Percentiles rank a stretch among this genome's conserved stretches.
Evolutionary conservation across 1,140 invertebrate species (phyloP).

Genomic region (Zaprionus ghesquierei): DNA sequence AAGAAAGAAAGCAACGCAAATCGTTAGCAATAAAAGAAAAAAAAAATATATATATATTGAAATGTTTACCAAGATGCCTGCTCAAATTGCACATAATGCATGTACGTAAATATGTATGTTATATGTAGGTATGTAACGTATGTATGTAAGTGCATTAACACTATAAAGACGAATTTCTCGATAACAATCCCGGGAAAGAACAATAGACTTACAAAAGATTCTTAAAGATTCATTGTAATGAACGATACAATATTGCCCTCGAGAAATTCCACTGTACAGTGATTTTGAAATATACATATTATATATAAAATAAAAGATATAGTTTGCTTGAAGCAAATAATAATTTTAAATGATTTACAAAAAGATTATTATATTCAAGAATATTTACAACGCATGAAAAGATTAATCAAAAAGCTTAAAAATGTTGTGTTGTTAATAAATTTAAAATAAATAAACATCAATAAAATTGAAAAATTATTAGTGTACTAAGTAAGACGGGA

Average conservation of each 20-base stretch:
- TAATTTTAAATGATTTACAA: not conserved
- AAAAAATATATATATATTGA: slow-evolving; percentile 5
- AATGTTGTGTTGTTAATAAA: not conserved
- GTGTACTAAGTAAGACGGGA: not conserved
- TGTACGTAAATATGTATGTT: not conserved
- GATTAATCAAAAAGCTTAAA: not conserved
- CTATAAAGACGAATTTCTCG: not conserved
- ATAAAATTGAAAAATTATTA: not conserved
- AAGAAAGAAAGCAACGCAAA: slow-evolving; percentile 4
- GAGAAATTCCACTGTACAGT: not conserved
- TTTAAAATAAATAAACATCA: not conserved
- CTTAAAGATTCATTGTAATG: not conserved
- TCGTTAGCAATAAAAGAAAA: slow-evolving; percentile 5
- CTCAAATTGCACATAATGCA: not conserved
- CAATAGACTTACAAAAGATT: not conserved
- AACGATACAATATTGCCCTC: not conserved
- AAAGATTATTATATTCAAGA: not conserved
- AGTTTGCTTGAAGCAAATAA: not conserved
- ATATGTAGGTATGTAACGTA: not conserved
- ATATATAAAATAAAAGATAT: not conserved
- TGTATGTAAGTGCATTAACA: too few species aligned
- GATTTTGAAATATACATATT: not conserved
- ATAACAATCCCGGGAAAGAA: not conserved
- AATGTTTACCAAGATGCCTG: slow-evolving; percentile 4
- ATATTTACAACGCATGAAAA: not conserved